Conservation (phyloP, 2,888 invertebrate species). For the Digitonthophagus gazella region DNA sequence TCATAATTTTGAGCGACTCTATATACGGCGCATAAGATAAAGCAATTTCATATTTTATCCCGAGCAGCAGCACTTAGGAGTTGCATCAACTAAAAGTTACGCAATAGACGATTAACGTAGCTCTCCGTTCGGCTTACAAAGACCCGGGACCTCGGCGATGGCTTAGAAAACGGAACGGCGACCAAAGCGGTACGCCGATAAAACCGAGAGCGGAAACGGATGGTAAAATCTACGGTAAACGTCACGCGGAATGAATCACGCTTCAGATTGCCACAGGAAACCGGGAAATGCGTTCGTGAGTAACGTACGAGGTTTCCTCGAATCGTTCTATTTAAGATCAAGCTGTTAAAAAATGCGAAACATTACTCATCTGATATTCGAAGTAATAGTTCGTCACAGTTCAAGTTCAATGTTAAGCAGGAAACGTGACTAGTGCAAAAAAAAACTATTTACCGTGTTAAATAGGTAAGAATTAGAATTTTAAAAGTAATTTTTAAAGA, state of each 20-base stretch:
- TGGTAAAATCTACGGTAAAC: background rate
- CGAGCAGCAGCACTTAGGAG: background rate
- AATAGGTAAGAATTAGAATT: too few species aligned
- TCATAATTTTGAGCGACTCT: background rate
- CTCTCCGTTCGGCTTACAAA: too few species aligned
- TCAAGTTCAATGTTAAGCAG: background rate
- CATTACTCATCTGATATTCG: background rate
- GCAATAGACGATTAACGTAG: too few species aligned
- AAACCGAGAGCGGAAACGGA: background rate
- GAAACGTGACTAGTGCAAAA: too few species aligned
- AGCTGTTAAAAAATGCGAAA: too few species aligned
- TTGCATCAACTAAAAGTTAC: background rate
- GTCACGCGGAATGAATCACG: background rate
- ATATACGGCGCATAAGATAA: background rate
- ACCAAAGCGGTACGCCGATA: background rate
- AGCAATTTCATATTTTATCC: background rate
- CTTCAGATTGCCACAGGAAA: background rate
- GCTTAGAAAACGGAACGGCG: too few species aligned
- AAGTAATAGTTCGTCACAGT: background rate
- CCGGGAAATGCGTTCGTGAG: background rate
- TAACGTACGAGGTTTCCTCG: background rate
- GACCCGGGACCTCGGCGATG: too few species aligned
- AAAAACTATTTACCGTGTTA: too few species aligned
- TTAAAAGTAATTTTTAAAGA: too few species aligned
- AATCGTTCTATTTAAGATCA: too few species aligned